phyloP scores from a whole-genome alignment of 2,113 vertebrate genomes.

The Bos indicus region DNA sequence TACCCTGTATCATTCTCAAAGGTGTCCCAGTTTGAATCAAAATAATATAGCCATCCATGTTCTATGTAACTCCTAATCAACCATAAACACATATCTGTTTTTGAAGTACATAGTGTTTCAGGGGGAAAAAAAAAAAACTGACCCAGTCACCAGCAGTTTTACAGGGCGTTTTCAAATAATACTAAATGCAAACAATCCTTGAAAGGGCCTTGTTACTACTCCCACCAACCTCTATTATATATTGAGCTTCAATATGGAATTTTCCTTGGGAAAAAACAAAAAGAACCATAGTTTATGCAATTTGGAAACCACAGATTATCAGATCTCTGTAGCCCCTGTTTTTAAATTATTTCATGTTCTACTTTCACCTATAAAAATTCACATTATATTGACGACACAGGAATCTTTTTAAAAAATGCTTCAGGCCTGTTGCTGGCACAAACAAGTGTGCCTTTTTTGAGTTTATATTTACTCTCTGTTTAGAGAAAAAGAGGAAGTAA shows the following conservation, averaged over 20 bases:
- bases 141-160: background rate
- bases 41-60: background rate
- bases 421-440: background rate
- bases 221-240: background rate
- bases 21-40: background rate
- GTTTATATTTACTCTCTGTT: slow-evolving; percentile 29
- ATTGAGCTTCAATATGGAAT: background rate
- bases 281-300: background rate
- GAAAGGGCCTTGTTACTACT: background rate
- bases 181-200: background rate
- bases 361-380: background rate
- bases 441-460: background rate
- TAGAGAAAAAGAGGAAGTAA: slow-evolving; percentile 32
- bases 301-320: background rate
- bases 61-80: background rate
- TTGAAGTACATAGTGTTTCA: background rate
- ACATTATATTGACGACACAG: background rate
- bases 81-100: background rate
- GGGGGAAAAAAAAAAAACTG: background rate
- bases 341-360: background rate
- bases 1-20: background rate
- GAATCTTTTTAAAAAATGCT: slow-evolving; percentile 1
- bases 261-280: background rate
- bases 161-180: background rate
- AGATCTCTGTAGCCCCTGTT: background rate